Conservation (phyloP, 37 sponge, comb jelly and placozoan genomes). For the Cladorhizidae sp. region DNA sequence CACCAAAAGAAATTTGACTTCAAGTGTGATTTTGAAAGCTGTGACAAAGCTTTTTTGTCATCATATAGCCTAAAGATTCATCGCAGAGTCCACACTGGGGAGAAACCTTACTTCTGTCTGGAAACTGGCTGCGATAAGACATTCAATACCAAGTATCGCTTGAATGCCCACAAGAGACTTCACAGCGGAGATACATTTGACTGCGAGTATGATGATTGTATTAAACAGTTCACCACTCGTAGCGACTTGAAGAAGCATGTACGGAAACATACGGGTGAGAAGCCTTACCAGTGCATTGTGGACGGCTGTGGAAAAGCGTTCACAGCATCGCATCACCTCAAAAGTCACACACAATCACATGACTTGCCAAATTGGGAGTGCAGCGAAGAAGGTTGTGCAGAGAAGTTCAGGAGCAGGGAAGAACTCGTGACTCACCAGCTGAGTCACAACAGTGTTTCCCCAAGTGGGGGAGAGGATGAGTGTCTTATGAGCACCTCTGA, state of each 20-base stretch:
- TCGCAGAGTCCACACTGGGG: constrained; percentile 81
- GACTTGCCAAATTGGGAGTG: not conserved
- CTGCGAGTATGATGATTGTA: constrained; percentile 63
- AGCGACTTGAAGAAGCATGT: constrained; percentile 87
- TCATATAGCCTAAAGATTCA: constrained; percentile 86
- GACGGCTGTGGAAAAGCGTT: constrained; percentile 73
- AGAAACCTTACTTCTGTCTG: constrained; percentile 77
- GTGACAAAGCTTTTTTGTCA: constrained; percentile 86
- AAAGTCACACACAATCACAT: constrained; percentile 53
- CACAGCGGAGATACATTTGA: constrained; percentile 89
- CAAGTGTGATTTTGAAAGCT: constrained; percentile 70
- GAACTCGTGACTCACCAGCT: constrained; percentile 17
- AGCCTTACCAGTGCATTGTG: constrained; percentile 68
- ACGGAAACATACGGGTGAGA: constrained; percentile 80
- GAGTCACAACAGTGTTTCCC: not conserved
- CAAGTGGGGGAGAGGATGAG: not conserved
- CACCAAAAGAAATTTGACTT: constrained; percentile 73
- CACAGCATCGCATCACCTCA: constrained; percentile 77
- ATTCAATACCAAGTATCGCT: constrained; percentile 82
- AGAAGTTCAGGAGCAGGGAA: not conserved
- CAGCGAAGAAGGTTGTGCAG: constrained; percentile 10
- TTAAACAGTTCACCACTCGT: constrained; percentile 80
- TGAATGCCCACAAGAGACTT: constrained; percentile 78
- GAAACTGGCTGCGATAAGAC: constrained; percentile 67
- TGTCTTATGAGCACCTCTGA: not conserved